Evolutionary conservation across 2,797 vertebrate genomes (phyloP).

Genomic region (Myotis myotis): DNA sequence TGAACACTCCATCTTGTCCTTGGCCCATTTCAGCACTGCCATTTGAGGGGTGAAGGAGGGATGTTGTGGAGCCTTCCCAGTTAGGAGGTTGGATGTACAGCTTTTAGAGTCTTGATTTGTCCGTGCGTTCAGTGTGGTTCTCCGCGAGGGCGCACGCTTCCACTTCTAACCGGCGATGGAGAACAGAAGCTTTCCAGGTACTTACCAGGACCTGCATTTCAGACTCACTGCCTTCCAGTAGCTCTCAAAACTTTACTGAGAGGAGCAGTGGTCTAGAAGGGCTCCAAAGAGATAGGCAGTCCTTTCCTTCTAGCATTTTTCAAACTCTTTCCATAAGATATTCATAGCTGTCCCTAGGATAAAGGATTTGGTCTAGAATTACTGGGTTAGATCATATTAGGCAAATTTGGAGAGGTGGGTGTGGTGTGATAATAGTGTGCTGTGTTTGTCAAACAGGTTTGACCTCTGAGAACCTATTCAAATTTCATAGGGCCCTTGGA

Average conservation of each 20-base stretch:
- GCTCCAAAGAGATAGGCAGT: neutral
- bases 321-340: neutral
- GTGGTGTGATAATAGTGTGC: neutral
- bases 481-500: neutral
- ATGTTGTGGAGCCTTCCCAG: neutral
- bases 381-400: neutral
- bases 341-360: neutral
- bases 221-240: neutral
- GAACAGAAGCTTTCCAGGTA: neutral
- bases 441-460: neutral
- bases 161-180: neutral
- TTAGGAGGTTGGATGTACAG: neutral
- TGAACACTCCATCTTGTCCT: neutral
- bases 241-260: neutral
- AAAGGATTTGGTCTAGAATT: slow-evolving; percentile 12
- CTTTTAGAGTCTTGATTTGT: neutral
- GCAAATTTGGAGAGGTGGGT: neutral
- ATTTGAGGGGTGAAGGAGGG: neutral
- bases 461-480: neutral
- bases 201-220: neutral
- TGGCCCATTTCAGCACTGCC: neutral
- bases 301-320: neutral
- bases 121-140: fast-evolving
- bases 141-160: neutral
- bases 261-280: neutral